Evolutionary conservation across 2,888 invertebrate species (phyloP).

Genomic region (Tethea ocularis): DNA sequence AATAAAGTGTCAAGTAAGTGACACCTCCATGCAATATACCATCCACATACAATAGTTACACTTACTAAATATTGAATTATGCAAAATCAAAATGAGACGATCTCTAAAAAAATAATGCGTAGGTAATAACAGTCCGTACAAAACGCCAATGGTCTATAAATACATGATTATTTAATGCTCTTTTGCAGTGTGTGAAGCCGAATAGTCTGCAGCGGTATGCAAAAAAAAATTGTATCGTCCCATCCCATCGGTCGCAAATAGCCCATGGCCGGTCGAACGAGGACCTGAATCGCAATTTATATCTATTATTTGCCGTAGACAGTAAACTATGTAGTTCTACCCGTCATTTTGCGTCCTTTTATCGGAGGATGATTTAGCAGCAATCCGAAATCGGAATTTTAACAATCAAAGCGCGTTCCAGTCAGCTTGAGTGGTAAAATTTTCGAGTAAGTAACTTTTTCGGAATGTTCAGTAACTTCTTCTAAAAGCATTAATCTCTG

Average conservation of each 20-base stretch:
- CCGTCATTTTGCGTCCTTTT: background rate
- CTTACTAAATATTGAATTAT: background rate
- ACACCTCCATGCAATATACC: background rate
- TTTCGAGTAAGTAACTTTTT: too few relatives aligned
- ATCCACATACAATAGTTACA: background rate
- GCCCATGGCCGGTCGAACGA: constrained; percentile 22
- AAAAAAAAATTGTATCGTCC: constrained; percentile 10
- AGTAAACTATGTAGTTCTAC: background rate
- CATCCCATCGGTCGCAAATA: constrained; percentile 22
- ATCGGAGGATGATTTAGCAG: background rate
- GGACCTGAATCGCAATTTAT: constrained; percentile 10
- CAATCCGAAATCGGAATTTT: background rate
- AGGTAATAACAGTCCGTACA: too few relatives aligned
- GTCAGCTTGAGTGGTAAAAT: too few relatives aligned
- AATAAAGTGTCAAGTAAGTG: background rate
- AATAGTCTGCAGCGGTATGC: constrained; percentile 6
- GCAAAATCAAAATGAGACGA: background rate
- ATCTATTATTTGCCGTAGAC: background rate
- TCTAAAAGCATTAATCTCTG: too few relatives aligned
- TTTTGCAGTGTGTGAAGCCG: background rate
- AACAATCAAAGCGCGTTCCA: background rate
- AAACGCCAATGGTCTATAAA: too few relatives aligned
- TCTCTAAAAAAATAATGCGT: background rate
- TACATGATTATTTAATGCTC: too few relatives aligned
- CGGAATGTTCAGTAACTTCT: too few relatives aligned